These are phyloP conservation scores for Pogonognathellus flavescens DNA, from an alignment of 1,140 invertebrate species.

Conservation along the genomic window DNA sequence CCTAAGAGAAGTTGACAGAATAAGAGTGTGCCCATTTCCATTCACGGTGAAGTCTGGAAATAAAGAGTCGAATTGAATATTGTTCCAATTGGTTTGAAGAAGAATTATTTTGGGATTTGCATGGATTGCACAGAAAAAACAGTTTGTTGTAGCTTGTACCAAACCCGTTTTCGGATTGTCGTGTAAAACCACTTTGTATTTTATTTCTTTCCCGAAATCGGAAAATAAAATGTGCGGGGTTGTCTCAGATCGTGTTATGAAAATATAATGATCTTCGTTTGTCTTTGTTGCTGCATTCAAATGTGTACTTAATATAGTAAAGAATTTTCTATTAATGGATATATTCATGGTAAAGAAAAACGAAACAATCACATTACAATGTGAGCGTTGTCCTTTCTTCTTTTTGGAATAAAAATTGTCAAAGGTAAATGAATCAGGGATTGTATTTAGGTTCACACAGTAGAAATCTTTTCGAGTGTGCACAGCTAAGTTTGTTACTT, in stretches of 20 bases:
- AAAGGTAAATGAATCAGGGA: neutral
- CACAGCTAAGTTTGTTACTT: neutral
- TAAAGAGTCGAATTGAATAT: neutral
- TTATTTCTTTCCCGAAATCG: neutral
- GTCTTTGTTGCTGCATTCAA: neutral
- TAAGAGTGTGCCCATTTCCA: slow-evolving; percentile 35
- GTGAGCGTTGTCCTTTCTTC: no score
- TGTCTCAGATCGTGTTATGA: neutral
- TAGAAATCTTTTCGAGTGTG: neutral
- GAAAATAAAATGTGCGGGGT: neutral
- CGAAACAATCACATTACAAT: neutral
- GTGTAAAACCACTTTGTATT: neutral
- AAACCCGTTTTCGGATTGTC: neutral
- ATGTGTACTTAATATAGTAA: neutral
- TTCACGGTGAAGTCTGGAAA: neutral
- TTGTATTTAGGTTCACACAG: neutral
- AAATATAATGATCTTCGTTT: slow-evolving; percentile 1
- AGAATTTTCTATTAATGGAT: neutral
- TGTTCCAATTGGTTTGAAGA: neutral
- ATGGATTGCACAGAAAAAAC: neutral
- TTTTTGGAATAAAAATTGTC: neutral
- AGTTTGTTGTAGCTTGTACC: neutral
- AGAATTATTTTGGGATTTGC: neutral
- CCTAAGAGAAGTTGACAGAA: no score
- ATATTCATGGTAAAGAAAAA: neutral